A percentile compares a stretch with the other conserved stretches of the same genome.
Conservation (phyloP, 2,113 vertebrate species). For the Mustela lutreola region DNA sequence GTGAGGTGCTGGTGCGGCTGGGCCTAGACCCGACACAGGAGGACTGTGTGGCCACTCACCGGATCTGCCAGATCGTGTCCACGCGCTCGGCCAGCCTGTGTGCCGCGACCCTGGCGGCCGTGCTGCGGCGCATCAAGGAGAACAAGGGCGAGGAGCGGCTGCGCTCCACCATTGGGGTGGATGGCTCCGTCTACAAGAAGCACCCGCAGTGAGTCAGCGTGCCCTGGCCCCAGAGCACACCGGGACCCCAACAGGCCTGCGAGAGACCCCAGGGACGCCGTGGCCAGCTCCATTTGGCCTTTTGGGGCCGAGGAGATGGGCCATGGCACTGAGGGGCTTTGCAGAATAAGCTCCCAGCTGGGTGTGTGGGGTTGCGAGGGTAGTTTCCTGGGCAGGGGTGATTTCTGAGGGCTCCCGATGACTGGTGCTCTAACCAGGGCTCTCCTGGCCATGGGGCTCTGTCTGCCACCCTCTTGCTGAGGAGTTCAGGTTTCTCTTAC, state of each 20-base stretch:
- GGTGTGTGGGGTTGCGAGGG: not conserved
- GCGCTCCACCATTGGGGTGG: conserved; percentile 94
- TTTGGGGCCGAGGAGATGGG: not conserved
- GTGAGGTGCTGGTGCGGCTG: conserved; percentile 89
- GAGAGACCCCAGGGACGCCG: not conserved
- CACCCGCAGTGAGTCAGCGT: conserved; percentile 93
- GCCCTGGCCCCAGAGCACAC: fast-evolving
- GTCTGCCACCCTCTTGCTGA: not conserved
- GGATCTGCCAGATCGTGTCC: conserved; percentile 96
- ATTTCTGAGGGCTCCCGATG: not conserved
- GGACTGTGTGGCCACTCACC: conserved; percentile 93
- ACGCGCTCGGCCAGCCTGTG: conserved; percentile 95
- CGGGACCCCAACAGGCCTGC: not conserved
- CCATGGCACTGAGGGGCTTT: not conserved
- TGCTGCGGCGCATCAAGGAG: conserved; percentile 95
- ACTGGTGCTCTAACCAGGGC: not conserved
- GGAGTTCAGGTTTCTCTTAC: not conserved
- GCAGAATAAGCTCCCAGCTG: not conserved
- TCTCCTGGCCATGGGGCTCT: not conserved
- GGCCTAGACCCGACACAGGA: conserved; percentile 91
- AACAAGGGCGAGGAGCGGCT: conserved; percentile 94
- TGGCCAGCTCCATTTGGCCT: too few species aligned
- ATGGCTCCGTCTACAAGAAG: conserved; percentile 97
- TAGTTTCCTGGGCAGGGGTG: fast-evolving
- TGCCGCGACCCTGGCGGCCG: conserved; percentile 91